phyloP scores from a whole-genome alignment of 2,113 vertebrate genomes.

The Trichomycterus rosablanca region DNA sequence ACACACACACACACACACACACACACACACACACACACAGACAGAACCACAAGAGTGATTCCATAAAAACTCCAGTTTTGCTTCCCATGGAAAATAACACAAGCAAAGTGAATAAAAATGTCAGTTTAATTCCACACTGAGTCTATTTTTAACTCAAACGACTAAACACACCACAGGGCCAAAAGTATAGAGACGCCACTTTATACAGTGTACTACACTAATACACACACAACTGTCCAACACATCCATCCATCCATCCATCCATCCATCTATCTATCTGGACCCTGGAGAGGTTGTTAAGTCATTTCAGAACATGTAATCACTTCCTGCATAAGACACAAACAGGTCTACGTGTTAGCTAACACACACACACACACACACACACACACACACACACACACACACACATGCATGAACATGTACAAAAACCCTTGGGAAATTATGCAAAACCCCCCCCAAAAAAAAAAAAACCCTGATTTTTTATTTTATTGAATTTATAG shows the following conservation, averaged over 20 bases:
- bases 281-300: too few relatives aligned
- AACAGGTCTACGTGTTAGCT: conserved; percentile 62
- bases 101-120: conserved; percentile 1
- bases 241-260: conserved; percentile 50
- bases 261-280: too few relatives aligned
- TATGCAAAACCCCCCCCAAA: too few relatives aligned
- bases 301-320: conserved; percentile 78
- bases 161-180: too few relatives aligned
- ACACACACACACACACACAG: conserved; percentile 5
- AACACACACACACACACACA: conserved; percentile 26
- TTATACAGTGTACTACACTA: too few relatives aligned
- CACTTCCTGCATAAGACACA: conserved; percentile 64
- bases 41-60: conserved; percentile 7
- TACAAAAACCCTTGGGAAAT: too few relatives aligned
- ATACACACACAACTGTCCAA: too few relatives aligned
- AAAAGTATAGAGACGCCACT: too few relatives aligned
- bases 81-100: conserved; percentile 17
- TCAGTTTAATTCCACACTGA: too few relatives aligned
- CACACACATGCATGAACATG: conserved; percentile 8
- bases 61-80: background rate
- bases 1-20: conserved; percentile 23
- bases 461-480: too few relatives aligned
- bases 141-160: too few relatives aligned
- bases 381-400: conserved; percentile 23
- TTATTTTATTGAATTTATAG: too few relatives aligned